Evolutionary conservation across 37 sponge, comb jelly and placozoan species (phyloP).

Genomic region (Cladorhizidae sp.): DNA sequence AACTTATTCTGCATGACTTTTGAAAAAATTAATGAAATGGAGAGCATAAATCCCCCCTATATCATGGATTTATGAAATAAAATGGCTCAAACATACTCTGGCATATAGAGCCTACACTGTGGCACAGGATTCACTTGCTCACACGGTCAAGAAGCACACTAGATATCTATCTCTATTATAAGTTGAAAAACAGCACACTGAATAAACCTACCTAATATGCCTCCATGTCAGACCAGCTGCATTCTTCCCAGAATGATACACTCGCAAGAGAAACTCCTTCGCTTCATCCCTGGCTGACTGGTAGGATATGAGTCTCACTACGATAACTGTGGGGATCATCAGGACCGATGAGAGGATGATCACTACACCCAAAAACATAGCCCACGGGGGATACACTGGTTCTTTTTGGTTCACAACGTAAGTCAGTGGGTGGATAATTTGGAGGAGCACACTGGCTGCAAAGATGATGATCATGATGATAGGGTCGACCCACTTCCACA

Average conservation of each 20-base stretch:
- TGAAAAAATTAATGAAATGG: no score
- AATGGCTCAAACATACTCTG: no score
- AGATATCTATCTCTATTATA: no score
- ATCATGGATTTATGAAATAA: no score
- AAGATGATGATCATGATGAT: constrained; percentile 84
- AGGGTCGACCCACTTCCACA: constrained; percentile 83
- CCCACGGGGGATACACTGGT: constrained; percentile 74
- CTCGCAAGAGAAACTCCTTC: constrained; percentile 18
- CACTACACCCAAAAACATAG: constrained; percentile 69
- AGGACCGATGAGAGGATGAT: constrained; percentile 68
- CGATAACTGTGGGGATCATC: constrained; percentile 73
- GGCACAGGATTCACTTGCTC: no score
- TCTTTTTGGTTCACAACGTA: constrained; percentile 47
- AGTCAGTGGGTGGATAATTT: constrained; percentile 58
- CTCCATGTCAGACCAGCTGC: no score
- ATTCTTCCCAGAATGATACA: not conserved
- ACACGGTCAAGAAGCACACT: no score
- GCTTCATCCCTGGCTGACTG: constrained; percentile 46
- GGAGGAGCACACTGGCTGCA: constrained; percentile 59
- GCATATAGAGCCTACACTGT: no score
- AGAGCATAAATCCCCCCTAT: no score
- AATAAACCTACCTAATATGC: no score
- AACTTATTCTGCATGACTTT: no score
- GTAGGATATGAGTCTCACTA: constrained; percentile 42
- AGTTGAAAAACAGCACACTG: no score